These are phyloP conservation scores for Megalurothrips usitatus DNA, from an alignment of 2,888 invertebrate species.

Conservation along the genomic window DNA sequence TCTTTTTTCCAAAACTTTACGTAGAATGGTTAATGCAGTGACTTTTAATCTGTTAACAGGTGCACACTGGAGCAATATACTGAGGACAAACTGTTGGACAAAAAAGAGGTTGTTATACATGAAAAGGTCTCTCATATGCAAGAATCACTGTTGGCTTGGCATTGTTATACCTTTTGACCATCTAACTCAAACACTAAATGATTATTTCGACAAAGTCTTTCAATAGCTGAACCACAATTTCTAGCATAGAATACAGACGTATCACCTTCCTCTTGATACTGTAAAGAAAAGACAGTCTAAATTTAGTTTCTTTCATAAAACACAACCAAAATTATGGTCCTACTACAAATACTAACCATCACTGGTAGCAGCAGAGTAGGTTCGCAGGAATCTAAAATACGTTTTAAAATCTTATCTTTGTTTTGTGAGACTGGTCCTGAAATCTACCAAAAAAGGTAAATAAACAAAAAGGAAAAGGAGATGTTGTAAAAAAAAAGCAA, in stretches of 20 bases:
- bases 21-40: not conserved
- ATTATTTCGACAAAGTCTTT: not conserved
- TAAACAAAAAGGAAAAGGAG: not conserved
- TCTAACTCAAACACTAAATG: not conserved
- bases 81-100: not conserved
- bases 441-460: not conserved
- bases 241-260: not conserved
- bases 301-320: not conserved
- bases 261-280: conserved; percentile 14
- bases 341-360: not conserved
- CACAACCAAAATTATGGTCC: not conserved
- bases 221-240: conserved; percentile 8
- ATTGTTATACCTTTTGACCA: not conserved
- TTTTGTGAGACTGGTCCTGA: not conserved
- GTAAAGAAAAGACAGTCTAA: not conserved
- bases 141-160: not conserved
- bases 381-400: not conserved
- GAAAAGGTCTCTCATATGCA: not conserved
- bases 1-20: not conserved
- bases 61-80: not conserved
- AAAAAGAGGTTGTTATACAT: not conserved
- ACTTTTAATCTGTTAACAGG: not conserved
- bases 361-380: not conserved
- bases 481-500: not conserved
- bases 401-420: conserved; percentile 2